These are phyloP conservation scores for Tetrapedia diversipes DNA, from an alignment of 2,888 invertebrate genomes.

Conservation along the genomic window DNA sequence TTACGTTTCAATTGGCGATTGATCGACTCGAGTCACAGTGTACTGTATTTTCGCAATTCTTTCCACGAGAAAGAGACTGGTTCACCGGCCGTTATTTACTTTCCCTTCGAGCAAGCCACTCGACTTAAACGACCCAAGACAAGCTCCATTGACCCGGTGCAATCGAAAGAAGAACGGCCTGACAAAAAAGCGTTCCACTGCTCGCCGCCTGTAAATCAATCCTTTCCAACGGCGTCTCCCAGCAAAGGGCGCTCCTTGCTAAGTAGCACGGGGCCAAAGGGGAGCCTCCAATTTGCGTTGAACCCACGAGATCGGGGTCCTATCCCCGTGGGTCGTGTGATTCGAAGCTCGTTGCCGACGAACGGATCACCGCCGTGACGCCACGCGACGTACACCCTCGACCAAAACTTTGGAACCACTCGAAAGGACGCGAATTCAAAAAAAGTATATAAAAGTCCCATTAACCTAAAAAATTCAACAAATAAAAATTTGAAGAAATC, in stretches of 20 bases:
- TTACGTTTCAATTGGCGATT: too few relatives aligned
- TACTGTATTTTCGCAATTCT: not conserved
- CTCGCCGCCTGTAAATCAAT: constrained; percentile 29
- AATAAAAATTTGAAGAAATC: too few relatives aligned
- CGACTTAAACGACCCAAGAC: constrained; percentile 28
- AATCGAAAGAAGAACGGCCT: constrained; percentile 19
- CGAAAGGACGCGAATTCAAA: too few relatives aligned
- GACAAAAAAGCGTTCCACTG: constrained; percentile 32
- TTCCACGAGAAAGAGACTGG: not conserved
- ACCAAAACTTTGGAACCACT: too few relatives aligned
- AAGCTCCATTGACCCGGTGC: constrained; percentile 18
- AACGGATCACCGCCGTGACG: constrained; percentile 20
- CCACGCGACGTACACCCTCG: constrained; percentile 36
- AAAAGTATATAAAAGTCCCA: too few relatives aligned
- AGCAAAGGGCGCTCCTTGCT: constrained; percentile 43
- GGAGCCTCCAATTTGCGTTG: constrained; percentile 66
- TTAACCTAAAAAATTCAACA: too few relatives aligned
- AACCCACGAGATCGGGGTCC: constrained; percentile 54
- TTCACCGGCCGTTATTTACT: constrained; percentile 17
- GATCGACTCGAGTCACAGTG: too few relatives aligned
- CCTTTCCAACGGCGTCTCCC: constrained; percentile 20
- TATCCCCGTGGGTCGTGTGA: constrained; percentile 55
- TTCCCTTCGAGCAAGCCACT: constrained; percentile 12
- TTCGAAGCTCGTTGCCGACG: constrained; percentile 61
- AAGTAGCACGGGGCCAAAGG: constrained; percentile 39